Conservation (phyloP, 1,140 invertebrate species). For the Drosophila willistoni region DNA sequence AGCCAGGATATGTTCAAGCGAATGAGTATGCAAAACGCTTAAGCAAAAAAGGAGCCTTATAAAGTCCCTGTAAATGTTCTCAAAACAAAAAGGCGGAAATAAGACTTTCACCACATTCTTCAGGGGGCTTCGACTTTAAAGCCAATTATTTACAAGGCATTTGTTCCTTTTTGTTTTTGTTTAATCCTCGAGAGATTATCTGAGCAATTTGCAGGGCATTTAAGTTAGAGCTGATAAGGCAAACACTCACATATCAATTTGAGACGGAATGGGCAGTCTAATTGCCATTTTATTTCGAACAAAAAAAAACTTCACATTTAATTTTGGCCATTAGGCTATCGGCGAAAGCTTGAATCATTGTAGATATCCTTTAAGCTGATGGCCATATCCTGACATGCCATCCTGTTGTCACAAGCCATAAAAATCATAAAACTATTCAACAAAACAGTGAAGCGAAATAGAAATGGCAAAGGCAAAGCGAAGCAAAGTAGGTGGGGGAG, state of each 20-base stretch:
- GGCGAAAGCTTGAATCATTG: conserved; percentile 44
- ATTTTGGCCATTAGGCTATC: conserved; percentile 74
- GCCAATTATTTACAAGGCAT: conserved; percentile 52
- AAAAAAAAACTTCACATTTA: conserved; percentile 43
- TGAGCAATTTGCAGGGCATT: conserved; percentile 35
- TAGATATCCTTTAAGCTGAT: conserved; percentile 47
- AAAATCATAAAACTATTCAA: conserved; percentile 79
- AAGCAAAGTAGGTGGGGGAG: not conserved
- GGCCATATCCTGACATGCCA: conserved; percentile 38
- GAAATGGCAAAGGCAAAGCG: conserved; percentile 5
- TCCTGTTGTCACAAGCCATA: conserved; percentile 70
- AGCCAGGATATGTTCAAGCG: conserved; percentile 1
- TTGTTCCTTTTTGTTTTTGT: conserved; percentile 26
- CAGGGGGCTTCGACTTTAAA: conserved; percentile 54
- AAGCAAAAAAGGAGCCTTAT: not conserved
- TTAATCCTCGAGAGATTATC: conserved; percentile 42
- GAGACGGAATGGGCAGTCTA: conserved; percentile 26
- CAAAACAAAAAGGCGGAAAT: conserved; percentile 12
- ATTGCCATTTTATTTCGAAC: conserved; percentile 16
- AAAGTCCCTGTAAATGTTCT: conserved; percentile 36
- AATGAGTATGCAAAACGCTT: conserved; percentile 30
- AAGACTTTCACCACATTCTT: conserved; percentile 7
- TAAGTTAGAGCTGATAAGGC: conserved; percentile 21
- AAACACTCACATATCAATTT: conserved; percentile 12
- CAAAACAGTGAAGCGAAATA: conserved; percentile 21